Evolutionary conservation across 2,113 vertebrate genomes (phyloP).

Genomic region (Caretta caretta): DNA sequence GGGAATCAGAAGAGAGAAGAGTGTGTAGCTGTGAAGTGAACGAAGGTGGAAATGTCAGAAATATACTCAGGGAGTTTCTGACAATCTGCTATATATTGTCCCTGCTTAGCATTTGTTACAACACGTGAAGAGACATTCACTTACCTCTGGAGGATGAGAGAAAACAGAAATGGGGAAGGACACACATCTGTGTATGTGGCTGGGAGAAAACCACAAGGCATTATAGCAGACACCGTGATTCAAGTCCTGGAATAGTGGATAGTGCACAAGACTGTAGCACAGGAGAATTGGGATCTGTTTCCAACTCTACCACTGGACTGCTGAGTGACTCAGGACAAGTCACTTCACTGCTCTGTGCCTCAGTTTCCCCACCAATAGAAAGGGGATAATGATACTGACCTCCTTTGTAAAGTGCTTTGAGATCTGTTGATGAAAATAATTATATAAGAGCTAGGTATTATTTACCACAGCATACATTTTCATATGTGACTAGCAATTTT

Average conservation of each 20-base stretch:
- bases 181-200: fast-evolving
- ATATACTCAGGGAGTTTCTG: background rate
- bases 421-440: background rate
- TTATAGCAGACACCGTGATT: background rate
- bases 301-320: background rate
- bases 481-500: background rate
- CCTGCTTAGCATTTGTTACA: background rate
- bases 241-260: fast-evolving
- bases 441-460: background rate
- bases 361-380: background rate
- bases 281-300: background rate
- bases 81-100: background rate
- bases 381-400: background rate
- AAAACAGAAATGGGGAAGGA: background rate
- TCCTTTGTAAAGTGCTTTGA: background rate
- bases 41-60: background rate
- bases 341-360: background rate
- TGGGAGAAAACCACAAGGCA: background rate
- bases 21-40: background rate
- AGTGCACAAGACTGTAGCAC: background rate
- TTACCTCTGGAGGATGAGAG: background rate
- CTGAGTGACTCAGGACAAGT: background rate
- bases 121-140: background rate
- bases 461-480: fast-evolving
- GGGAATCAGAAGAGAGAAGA: background rate